Conservation (phyloP, 2,113 vertebrate species). For the Halcyon senegalensis region DNA sequence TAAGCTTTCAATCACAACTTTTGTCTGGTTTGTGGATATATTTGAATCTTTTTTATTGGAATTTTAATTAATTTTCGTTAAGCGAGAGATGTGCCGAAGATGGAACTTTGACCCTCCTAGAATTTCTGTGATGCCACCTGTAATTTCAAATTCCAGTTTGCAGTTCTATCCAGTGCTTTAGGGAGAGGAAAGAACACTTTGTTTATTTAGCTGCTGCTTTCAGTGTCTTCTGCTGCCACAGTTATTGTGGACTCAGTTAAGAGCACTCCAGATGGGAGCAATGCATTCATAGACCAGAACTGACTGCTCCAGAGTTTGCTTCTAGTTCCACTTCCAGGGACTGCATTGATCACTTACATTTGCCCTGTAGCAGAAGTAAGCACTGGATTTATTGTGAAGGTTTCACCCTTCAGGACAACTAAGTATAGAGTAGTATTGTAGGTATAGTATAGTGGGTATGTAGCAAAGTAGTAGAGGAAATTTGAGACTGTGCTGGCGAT, state of each 20-base stretch:
- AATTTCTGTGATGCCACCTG: not conserved
- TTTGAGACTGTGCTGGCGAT: not conserved
- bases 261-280: rapidly evolving
- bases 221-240: not conserved
- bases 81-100: not conserved
- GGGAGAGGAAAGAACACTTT: not conserved
- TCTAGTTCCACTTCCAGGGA: not conserved
- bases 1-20: not conserved
- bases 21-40: not conserved
- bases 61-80: not conserved
- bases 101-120: not conserved
- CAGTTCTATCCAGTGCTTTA: not conserved
- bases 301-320: not conserved
- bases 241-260: not conserved
- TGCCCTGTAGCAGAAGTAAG: not conserved
- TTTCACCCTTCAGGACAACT: not conserved
- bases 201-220: not conserved
- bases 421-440: not conserved
- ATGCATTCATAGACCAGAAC: rapidly evolving
- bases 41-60: not conserved
- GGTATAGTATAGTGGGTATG: too few species aligned
- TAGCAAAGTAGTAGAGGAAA: not conserved
- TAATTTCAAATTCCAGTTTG: not conserved
- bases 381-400: not conserved
- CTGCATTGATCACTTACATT: not conserved